Evolutionary conservation across 2,113 vertebrate genomes (phyloP), one percentile per base, ranked within the genome.

Genomic region (Prunella fulvescens): DNA sequence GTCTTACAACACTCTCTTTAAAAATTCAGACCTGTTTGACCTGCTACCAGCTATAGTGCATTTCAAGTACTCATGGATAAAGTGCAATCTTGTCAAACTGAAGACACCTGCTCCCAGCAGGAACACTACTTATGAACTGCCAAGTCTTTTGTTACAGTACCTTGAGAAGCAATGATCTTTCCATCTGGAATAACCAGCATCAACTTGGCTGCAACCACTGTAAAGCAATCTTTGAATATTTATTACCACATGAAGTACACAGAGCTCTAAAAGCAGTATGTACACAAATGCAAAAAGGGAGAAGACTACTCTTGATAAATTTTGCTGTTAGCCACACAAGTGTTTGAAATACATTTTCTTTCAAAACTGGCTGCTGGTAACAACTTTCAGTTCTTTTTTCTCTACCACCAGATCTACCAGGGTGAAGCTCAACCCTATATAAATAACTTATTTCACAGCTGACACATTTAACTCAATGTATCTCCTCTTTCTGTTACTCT

Each of bases 41-140:
- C 94, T 90, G 87, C 92, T 96, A 92, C 95, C 71, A 95, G 92
- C 96, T 96, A 92, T 33, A 95, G 93, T 82, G 80, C 81, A 57
- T 96, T 97, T 97, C 95, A 95, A 96, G 92, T 65, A 83, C 92
- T 95, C 94, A 67, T 31, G 86, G 95, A 97, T 93, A 96, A 98
- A 98, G 97, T 95, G 90, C 91, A 95, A 82, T 96, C 96, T 95
- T 93, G 89, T 98, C 97, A 97, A 96, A 96, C 81, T 58, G 91
- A 94, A 97, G 97, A 97, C 98, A 98, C 98, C 97, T 98, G 98
- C 96, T 98, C 97, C 92, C 96, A 95, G 96, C 97, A 97, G 96
- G 96, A 94, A 39, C 72, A 54, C 80, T 93, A 56, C 97, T 97
- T 95, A 92, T 92, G 84, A 97, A 95, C 97, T 97, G 98, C 97